Evolutionary conservation across 2,797 vertebrate species (phyloP).

Genomic region (Chanos chanos): DNA sequence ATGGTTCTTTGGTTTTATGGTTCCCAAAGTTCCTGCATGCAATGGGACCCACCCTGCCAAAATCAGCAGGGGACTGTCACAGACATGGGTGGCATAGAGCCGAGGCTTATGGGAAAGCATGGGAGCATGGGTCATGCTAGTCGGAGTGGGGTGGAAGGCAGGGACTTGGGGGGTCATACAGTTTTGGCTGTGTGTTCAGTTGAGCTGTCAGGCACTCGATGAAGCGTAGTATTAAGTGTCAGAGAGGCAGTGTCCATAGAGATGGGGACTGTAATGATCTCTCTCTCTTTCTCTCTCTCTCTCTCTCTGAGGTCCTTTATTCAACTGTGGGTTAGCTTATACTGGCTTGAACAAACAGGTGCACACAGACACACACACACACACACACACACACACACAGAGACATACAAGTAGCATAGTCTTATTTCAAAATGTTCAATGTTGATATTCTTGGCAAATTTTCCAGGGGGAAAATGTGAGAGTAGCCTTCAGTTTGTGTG

Average conservation of each 20-base stretch:
- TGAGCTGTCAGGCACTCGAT: conserved; percentile 22
- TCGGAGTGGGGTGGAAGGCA: background rate
- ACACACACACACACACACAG: too few relatives aligned
- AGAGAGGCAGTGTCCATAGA: conserved; percentile 6
- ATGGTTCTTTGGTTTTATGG: too few relatives aligned
- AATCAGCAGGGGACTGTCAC: too few relatives aligned
- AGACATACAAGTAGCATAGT: too few relatives aligned
- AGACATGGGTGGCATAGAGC: too few relatives aligned
- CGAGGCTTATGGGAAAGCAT: too few relatives aligned
- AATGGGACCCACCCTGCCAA: too few relatives aligned
- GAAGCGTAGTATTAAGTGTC: conserved; percentile 35
- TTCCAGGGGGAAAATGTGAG: conserved; percentile 8
- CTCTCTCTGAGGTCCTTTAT: conserved; percentile 5
- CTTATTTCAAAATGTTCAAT: too few relatives aligned
- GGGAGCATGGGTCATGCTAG: background rate
- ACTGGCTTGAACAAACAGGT: too few relatives aligned
- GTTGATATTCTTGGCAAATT: too few relatives aligned
- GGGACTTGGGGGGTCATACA: background rate
- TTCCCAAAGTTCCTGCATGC: too few relatives aligned
- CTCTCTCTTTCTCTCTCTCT: conserved; percentile 9
- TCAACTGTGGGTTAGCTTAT: background rate
- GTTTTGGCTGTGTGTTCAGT: background rate
- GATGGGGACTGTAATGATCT: conserved; percentile 13
- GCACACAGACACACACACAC: too few relatives aligned
- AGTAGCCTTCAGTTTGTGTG: background rate